A percentile compares a stretch with the other conserved stretches of the same genome.
Evolutionary conservation across 2,888 invertebrate species (phyloP).

Genomic region (Hybos culiciformis): DNA sequence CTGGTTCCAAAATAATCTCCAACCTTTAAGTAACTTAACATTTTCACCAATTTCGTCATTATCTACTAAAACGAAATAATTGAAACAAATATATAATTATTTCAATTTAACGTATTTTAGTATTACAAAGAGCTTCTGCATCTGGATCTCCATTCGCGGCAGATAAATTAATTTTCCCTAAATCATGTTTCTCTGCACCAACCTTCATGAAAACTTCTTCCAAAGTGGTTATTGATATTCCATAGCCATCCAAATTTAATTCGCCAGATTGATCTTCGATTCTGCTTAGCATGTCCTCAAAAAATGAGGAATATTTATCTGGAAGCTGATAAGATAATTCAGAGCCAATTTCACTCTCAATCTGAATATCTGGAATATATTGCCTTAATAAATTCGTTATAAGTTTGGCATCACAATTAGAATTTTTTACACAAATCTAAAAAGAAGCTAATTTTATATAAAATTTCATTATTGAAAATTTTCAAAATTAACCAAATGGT

Average conservation of each 20-base stretch:
- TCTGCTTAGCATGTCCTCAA: constrained; percentile 53
- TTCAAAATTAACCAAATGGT: constrained; percentile 43
- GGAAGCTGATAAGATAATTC: constrained; percentile 59
- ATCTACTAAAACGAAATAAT: too few relatives aligned
- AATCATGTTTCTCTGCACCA: constrained; percentile 37
- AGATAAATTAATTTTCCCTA: too few relatives aligned
- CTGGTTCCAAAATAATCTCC: constrained; percentile 42
- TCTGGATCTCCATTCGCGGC: too few relatives aligned
- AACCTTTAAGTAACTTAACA: too few relatives aligned
- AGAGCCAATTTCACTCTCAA: constrained; percentile 59
- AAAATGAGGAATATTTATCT: constrained; percentile 45
- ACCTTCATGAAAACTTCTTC: constrained; percentile 79
- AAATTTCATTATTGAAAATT: not conserved
- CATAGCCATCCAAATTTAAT: constrained; percentile 62
- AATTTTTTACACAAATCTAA: constrained; percentile 38
- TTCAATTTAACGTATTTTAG: too few relatives aligned
- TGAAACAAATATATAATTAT: too few relatives aligned
- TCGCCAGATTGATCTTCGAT: constrained; percentile 45
- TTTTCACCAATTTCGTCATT: too few relatives aligned
- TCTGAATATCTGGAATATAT: constrained; percentile 49
- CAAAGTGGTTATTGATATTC: constrained; percentile 70
- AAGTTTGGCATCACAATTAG: constrained; percentile 36
- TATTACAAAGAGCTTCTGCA: too few relatives aligned
- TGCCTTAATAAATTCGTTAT: constrained; percentile 46
- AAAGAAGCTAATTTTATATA: not conserved